phyloP scores from a whole-genome alignment of 2,113 vertebrate species.

The Sphyrna mokarran region DNA sequence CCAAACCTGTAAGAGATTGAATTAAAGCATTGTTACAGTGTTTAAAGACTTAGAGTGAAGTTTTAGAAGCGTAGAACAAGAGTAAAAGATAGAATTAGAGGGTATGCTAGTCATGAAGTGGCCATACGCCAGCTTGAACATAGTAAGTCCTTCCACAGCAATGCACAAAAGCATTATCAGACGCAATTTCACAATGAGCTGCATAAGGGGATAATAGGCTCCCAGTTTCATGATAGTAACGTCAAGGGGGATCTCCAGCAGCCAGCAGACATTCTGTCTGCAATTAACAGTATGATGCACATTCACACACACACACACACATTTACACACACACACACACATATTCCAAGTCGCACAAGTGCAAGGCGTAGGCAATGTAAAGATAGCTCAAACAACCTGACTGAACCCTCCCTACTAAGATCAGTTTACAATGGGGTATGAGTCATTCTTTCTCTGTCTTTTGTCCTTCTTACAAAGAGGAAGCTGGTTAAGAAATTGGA shows the following conservation, averaged over 20 bases:
- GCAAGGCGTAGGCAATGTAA: not conserved
- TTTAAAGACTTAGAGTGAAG: no score
- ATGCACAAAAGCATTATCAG: not conserved
- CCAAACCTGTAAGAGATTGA: no score
- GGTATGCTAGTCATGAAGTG: no score
- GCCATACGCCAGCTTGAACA: no score
- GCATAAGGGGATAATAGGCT: not conserved
- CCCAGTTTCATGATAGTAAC: not conserved
- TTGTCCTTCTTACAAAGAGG: constrained; percentile 10
- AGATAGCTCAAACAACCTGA: not conserved
- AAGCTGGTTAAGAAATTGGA: not conserved
- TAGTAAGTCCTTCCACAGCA: not conserved
- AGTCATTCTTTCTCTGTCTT: not conserved
- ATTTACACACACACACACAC: no score
- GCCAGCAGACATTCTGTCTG: not conserved
- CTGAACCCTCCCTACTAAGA: not conserved
- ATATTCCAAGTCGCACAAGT: no score
- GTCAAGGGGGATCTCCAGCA: not conserved
- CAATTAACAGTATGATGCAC: not conserved
- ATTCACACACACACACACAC: not conserved
- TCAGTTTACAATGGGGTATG: not conserved
- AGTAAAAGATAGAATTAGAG: no score
- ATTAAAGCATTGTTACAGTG: no score
- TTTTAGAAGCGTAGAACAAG: no score
- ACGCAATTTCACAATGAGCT: not conserved